Percentiles rank a stretch among this genome's conserved stretches.
Evolutionary conservation across 2,113 vertebrate genomes (phyloP).

Genomic region (Empidonax alnorum): DNA sequence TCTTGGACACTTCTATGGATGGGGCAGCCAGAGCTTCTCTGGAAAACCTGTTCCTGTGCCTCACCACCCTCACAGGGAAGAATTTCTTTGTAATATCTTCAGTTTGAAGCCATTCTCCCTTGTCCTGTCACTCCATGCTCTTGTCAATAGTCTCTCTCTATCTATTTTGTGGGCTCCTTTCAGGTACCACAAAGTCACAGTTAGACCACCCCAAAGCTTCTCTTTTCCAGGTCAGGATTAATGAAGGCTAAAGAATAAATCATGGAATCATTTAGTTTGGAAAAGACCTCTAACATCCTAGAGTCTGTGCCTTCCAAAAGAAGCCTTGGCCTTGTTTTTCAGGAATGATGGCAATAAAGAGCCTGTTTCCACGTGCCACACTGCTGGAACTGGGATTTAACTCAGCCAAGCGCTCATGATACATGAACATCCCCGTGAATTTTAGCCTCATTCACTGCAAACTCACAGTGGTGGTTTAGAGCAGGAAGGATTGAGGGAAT

Average conservation of each 20-base stretch:
- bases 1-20: not conserved
- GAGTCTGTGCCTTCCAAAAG: not conserved
- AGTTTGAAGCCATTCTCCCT: not conserved
- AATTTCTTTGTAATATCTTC: not conserved
- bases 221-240: not conserved
- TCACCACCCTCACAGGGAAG: rapidly evolving
- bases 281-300: not conserved
- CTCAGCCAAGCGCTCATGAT: not conserved
- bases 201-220: not conserved
- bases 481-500: not conserved
- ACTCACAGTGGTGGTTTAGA: not conserved
- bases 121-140: not conserved
- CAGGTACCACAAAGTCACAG: not conserved
- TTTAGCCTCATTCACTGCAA: not conserved
- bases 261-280: not conserved
- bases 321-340: not conserved
- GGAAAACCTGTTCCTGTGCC: not conserved
- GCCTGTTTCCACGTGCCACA: not conserved
- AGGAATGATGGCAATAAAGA: not conserved
- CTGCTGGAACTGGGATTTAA: not conserved
- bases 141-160: not conserved
- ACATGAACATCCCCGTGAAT: not conserved
- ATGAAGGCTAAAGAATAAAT: not conserved
- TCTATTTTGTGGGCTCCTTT: not conserved
- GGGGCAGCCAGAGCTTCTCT: not conserved